Evolutionary conservation across 1,140 invertebrate genomes (phyloP), one percentile per base, ranked within the genome.

Genomic region (Coboldia fuscipes): DNA sequence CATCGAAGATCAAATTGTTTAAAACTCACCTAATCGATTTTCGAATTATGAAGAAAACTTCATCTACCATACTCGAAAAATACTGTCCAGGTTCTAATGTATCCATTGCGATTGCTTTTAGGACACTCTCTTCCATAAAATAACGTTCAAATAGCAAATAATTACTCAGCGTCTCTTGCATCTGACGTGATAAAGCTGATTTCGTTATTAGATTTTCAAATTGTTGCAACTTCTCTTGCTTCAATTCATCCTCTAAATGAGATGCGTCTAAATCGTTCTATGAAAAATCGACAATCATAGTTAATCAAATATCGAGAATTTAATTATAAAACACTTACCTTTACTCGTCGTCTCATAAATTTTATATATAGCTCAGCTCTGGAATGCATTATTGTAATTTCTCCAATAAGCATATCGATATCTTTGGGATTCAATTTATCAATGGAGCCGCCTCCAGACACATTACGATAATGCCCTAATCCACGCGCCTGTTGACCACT

Each of bases 21-120:
- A 20, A 16, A 19, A 36, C 13, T 35, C 58, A 84, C 81, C 80
- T 73, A 22, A 97, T 79, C 48, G 85, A 90, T 61, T 98, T 97
- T 43, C 89, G 82, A 1, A 97, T 72, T 40, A 99, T 92, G 51
- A 92, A 99, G 56, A 97, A 97, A 3, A 94, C 76, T 62, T 98
- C 92, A 57, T 99, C 94, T 1, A 98, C 77, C 62, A 98, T 77
- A 43, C 82, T 92, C 0, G 90, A 93, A 3, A 75, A 84, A 37
- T 78, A 65, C 31, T 77, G 70, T 18, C 72, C 72, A 2, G 46
- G 38, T 39, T 75, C 74, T 23, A 76, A 54, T 1, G 61, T 62
- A 46, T 97, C 89, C 66, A 97, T 72, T 37, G 72, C 70, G 27
- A 97, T 70, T 15, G 92, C 93, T 58, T 97, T 98, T 20, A 75